Base-by-base conservation (phyloP, 2,797 vertebrate species). In the Erpetoichthys calabaricus region DNA sequence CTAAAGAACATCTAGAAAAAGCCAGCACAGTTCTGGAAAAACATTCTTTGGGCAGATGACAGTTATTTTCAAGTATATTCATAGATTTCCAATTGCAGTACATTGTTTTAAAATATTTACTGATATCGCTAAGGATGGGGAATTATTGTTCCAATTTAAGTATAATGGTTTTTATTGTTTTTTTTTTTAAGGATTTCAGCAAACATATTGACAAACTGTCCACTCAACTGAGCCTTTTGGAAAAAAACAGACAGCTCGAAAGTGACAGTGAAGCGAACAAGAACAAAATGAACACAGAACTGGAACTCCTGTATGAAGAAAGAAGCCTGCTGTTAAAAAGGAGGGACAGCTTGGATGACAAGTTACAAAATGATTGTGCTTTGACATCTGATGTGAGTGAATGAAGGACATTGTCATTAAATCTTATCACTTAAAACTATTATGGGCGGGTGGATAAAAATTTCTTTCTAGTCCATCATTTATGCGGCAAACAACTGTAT, bases 121-220 rank as follows among this genome's bases (percentile, higher is more conserved):
- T 25, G 25, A 25, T 25, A 25, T 25, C 25, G 25, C 25, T 25
- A 25, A 25, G 25, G 25, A 25, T 25, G 25, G 25, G 25, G 2
- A 25, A 25, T 25, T 1, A 25, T 1, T 25, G 25, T 25, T 25
- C 25, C 25, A 25, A 25, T 25, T 25, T 25, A 25, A 25, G 25
- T 25, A 25, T 25, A 25, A 25, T 25, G 25, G 25, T 25, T 25
- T 25, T 47, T 47, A 47, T 9, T 6, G 42, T 3, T 53, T 6
- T 58, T 53, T 55, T 51, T 66, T 75, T 69, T 60, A 71, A 94
- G 90, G 81, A 76, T 65, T 73, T 93, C 75, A 87, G 70, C 72
- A 81, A 71, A 70, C 85, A 93, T 57, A 83, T 89, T 67, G 63
- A 87, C 65, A 81, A 66, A 63, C 65, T 91, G 71, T 89, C 89